Percentiles rank a stretch among this genome's conserved stretches.
phyloP scores from a whole-genome alignment of 2,797 vertebrate species.

The Acanthopagrus latus region DNA sequence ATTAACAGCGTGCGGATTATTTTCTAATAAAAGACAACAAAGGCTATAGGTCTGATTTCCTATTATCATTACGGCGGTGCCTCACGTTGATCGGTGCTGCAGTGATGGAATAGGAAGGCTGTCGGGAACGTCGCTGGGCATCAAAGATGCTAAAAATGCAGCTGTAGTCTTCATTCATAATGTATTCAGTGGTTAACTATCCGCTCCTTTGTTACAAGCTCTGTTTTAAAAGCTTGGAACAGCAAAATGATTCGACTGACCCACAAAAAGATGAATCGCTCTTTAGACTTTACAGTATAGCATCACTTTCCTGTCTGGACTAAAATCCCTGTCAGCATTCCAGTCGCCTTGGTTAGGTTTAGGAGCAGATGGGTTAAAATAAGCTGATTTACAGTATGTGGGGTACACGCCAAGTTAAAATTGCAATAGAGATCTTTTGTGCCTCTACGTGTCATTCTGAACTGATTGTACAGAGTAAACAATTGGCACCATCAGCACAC shows the following conservation, averaged over 20 bases:
- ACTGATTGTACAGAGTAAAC: too few relatives aligned
- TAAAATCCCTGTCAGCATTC: background rate
- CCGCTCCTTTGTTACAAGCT: background rate
- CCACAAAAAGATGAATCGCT: background rate
- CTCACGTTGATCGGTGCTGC: background rate
- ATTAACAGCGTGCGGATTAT: background rate
- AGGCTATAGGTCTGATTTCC: background rate
- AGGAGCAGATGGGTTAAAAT: too few relatives aligned
- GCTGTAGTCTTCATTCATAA: background rate
- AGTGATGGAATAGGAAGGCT: background rate
- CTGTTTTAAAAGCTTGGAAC: background rate
- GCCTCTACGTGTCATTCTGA: too few relatives aligned
- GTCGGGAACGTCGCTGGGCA: background rate
- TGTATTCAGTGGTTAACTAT: background rate
- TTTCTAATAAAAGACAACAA: conserved; percentile 7
- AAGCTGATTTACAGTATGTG: too few relatives aligned
- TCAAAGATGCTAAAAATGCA: background rate
- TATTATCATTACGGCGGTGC: background rate
- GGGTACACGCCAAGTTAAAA: too few relatives aligned
- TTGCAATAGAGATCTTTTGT: too few relatives aligned
- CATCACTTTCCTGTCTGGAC: background rate
- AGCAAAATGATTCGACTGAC: background rate
- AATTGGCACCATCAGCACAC: too few relatives aligned
- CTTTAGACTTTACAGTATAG: background rate
- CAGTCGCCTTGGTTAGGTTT: too few relatives aligned